phyloP scores from a whole-genome alignment of 1,140 invertebrate species.

The Proctacanthus coquilletti region DNA sequence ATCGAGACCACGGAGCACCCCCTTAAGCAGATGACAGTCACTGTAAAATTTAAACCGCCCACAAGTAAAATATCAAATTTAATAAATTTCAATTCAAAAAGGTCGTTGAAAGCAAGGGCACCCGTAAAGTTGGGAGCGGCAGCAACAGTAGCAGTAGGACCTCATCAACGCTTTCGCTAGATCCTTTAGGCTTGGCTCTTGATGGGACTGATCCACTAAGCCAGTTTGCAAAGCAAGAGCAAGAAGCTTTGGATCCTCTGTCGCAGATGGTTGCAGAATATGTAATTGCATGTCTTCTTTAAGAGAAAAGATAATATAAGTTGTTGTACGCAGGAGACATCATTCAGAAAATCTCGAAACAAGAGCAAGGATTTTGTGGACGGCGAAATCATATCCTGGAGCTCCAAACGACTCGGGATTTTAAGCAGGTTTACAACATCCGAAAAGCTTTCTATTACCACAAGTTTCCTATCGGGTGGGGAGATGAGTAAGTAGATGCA shows the following conservation, averaged over 20 bases:
- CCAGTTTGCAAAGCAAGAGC: slow-evolving; percentile 47
- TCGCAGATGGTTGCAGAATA: slow-evolving; percentile 45
- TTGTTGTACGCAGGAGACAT: slow-evolving; percentile 21
- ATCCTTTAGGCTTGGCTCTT: slow-evolving; percentile 42
- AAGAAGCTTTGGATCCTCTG: slow-evolving; percentile 36
- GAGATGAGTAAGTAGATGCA: slow-evolving; percentile 62
- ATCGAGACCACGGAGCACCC: slow-evolving; percentile 13
- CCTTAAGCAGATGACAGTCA: slow-evolving; percentile 11
- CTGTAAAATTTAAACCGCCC: slow-evolving; percentile 5
- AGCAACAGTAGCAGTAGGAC: slow-evolving; percentile 6
- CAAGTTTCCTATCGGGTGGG: slow-evolving; percentile 66
- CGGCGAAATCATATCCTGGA: slow-evolving; percentile 59
- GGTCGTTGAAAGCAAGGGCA: slow-evolving; percentile 14
- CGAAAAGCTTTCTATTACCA: slow-evolving; percentile 77
- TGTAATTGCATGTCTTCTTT: slow-evolving; percentile 24
- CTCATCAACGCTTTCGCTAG: slow-evolving; percentile 13
- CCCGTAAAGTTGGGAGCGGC: not conserved
- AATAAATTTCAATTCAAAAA: slow-evolving; percentile 4
- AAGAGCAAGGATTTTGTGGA: slow-evolving; percentile 21
- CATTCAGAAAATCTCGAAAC: slow-evolving; percentile 32
- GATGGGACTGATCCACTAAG: slow-evolving; percentile 61
- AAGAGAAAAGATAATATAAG: slow-evolving; percentile 29
- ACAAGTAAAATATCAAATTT: slow-evolving; percentile 1
- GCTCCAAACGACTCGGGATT: slow-evolving; percentile 49
- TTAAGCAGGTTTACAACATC: slow-evolving; percentile 80